Base-by-base conservation (phyloP, 1,140 invertebrate genomes). In the Eriocheir sinensis region DNA sequence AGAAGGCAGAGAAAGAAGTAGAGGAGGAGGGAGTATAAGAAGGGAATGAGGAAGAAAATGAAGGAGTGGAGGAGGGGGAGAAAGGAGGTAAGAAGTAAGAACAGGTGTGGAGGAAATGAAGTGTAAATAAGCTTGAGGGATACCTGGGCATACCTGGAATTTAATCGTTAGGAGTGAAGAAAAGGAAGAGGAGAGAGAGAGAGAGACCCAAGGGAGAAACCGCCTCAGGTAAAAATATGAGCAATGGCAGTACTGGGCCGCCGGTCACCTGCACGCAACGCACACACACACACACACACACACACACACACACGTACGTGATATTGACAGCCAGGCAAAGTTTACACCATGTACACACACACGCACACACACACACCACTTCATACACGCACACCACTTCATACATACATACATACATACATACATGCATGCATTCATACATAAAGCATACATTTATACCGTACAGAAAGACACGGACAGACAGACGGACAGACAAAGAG, bases 201-300 rank as follows among this genome's bases (percentile, higher is more conserved):
- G 81, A 53, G n/a, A 60, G 80, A 85, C 6, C n/a, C 8, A 48
- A 27, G 30, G 8, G 48, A n/a, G 41, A 8, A 86, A 41, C 8
- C 21, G 27, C 17, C 21, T 72, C 32, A 60, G 89, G 53, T 34
- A 90, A 27, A 90, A 44, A 32, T n/a, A 90, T 30, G 34, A 36
- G 34, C 88, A 41, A 44, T 41, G 41, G n/a, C 3, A 34, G 8
- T 48, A 90, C 41, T 53, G 12, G 53, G 44, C n/a, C 15, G 27
- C 17, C 8, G 17, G 81, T 38, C 38, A 41, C 34, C 34, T 85
- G 81, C 81, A 41, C 81, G 81, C 81, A 40, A 40, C 81, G 27
- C 81, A 85, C 81, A 85, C 81, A 85, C 81, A 85, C 81, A 85
- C 81, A 85, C 81, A 85, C 81, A 85, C 81, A 85, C 81, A 85